These are phyloP conservation scores for Strongylocentrotus purpuratus DNA, from an alignment of 35 echinoderm and acorn worm species.

Conservation along the genomic window DNA sequence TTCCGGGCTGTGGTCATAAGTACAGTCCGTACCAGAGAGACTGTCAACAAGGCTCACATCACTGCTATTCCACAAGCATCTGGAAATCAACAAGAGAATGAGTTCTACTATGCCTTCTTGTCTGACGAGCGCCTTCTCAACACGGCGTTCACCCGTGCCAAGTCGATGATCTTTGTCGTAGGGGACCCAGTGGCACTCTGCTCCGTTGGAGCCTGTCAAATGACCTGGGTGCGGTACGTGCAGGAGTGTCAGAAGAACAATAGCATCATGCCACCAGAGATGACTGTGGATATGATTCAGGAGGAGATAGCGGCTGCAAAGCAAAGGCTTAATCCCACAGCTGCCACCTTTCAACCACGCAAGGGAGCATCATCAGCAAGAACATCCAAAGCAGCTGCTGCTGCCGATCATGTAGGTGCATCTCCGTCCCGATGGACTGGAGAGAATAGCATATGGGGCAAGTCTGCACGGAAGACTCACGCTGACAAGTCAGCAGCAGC, in stretches of 20 bases:
- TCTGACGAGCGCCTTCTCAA: conserved; percentile 84
- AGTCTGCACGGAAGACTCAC: neutral
- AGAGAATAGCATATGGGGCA: conserved; percentile 4
- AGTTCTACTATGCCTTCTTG: conserved; percentile 75
- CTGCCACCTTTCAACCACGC: conserved; percentile 53
- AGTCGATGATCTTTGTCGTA: conserved; percentile 73
- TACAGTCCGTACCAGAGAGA: conserved; percentile 76
- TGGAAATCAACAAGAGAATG: conserved; percentile 8
- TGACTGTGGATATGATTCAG: conserved; percentile 50
- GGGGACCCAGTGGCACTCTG: conserved; percentile 85
- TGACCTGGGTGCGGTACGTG: conserved; percentile 78
- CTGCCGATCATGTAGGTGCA: neutral
- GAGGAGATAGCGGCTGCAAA: conserved; percentile 56
- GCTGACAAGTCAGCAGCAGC: neutral
- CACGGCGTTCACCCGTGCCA: conserved; percentile 85
- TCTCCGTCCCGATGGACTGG: neutral
- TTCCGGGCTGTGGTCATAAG: conserved; percentile 86
- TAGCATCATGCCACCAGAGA: conserved; percentile 50
- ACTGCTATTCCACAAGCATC: conserved; percentile 57
- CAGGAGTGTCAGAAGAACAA: conserved; percentile 63
- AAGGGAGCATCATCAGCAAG: neutral
- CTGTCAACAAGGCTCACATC: conserved; percentile 74
- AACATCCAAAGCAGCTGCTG: neutral
- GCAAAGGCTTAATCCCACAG: conserved; percentile 62
- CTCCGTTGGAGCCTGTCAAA: conserved; percentile 64